Evolutionary conservation across 1,140 invertebrate species (phyloP), one percentile per base, ranked within the genome.

Genomic region (Drosophila busckii): DNA sequence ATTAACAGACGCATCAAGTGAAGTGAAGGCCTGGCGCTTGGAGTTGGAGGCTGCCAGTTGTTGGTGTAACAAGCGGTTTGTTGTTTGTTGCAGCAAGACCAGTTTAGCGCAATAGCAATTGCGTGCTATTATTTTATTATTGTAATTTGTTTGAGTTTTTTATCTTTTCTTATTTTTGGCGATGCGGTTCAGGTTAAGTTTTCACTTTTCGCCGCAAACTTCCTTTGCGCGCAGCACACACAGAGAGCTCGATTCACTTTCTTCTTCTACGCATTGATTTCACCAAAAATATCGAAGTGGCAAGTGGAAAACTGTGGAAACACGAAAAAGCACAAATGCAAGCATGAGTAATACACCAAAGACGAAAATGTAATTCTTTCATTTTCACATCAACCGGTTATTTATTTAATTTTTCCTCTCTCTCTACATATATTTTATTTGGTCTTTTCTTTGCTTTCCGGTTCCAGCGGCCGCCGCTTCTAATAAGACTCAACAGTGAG

Each of bases 201-300:
- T 70, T 70, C 66, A 70, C 67, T 71, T 71, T 71, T 71, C 50
- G 44, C 15, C 58, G 40, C 42, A 40, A 26, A 48, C 26, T 26
- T 17, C 15, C 9, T 17, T 46, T 71, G 58, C 59, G 64, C 69
- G 65, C 82, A 53, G 62, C 56, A 31, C n/a, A 46, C 62, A 54
- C 25, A 32, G 34, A 44, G 15, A 34, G 5, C 35, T 46, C 31
- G 49, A 73, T 82, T 80, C 75, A 82, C 75, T 82, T 82, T 82
- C 75, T 80, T 82, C 65, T 82, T 82, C 75, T 80, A 82, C 65
- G 69, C 75, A 82, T 82, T 82, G 69, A 82, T 82, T 82, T 75
- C 69, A 67, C 69, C 65, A 75, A 82, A 78, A 58, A 58, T n/a
- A 61, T 70, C 48, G 53, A 70, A 62, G 25, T 25, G 12, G 31